Percentiles rank a stretch among this genome's conserved stretches.
These are phyloP conservation scores for Mesitornis unicolor DNA, from an alignment of 2,113 vertebrate genomes.

Conservation along the genomic window DNA sequence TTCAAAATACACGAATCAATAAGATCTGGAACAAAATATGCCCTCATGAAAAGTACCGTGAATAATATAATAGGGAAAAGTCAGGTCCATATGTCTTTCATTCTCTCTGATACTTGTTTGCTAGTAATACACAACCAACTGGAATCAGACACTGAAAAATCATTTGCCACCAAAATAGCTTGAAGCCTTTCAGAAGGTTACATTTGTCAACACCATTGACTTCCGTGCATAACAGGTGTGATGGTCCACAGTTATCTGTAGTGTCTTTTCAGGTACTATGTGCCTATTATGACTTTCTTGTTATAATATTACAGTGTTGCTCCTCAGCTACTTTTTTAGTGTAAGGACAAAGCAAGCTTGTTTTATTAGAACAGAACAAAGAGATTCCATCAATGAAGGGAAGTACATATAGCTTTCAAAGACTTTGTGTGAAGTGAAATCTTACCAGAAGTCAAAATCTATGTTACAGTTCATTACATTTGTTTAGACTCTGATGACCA, in stretches of 20 bases:
- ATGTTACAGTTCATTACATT: not conserved
- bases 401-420: not conserved
- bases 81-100: not conserved
- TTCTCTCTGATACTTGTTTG: not conserved
- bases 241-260: not conserved
- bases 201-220: not conserved
- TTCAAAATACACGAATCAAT: not conserved
- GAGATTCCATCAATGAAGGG: not conserved
- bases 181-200: conserved; percentile 22
- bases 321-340: not conserved
- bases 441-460: not conserved
- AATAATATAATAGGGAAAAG: not conserved
- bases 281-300: not conserved
- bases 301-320: not conserved
- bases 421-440: not conserved
- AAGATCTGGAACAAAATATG: not conserved
- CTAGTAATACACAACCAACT: not conserved
- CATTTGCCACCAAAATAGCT: not conserved
- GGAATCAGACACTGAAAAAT: not conserved
- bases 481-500: not conserved
- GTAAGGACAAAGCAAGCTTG: not conserved
- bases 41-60: not conserved
- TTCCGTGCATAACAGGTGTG: not conserved
- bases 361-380: not conserved
- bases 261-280: not conserved